Percentiles rank a stretch among this genome's conserved stretches.
These are phyloP conservation scores for Micronisus gabar DNA, from an alignment of 2,113 vertebrate species.

Conservation along the genomic window DNA sequence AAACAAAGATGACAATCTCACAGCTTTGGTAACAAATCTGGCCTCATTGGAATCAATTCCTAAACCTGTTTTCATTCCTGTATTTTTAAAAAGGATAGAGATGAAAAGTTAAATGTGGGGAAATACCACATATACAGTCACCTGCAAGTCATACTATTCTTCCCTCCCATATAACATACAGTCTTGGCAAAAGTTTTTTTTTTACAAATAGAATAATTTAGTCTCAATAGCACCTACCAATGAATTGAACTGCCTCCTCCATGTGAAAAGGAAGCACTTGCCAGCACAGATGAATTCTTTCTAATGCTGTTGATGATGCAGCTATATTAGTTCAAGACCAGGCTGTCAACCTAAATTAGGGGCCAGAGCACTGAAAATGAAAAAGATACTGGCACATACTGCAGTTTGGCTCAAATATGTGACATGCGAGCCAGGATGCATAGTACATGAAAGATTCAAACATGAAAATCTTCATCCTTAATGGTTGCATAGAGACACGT, in stretches of 20 bases:
- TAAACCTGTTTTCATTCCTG: neutral
- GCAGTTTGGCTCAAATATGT: neutral
- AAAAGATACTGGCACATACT: neutral
- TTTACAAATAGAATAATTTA: neutral
- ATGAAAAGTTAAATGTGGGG: neutral
- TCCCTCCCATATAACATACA: neutral
- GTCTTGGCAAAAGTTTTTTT: neutral
- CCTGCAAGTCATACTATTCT: neutral
- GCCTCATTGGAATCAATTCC: neutral
- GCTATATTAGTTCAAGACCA: neutral
- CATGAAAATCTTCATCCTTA: neutral
- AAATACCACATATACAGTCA: neutral
- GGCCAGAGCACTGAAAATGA: neutral
- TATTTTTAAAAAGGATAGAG: neutral
- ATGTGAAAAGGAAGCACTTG: neutral
- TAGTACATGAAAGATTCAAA: neutral
- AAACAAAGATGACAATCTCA: neutral
- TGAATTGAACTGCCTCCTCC: neutral
- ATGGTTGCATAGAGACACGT: rapidly evolving
- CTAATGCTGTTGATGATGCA: neutral
- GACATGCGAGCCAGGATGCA: neutral
- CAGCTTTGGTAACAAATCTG: neutral
- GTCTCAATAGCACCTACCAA: neutral
- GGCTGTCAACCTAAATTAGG: neutral
- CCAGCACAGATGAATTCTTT: neutral